These are phyloP conservation scores for Menidia menidia DNA, from an alignment of 2,797 vertebrate genomes.

Conservation along the genomic window DNA sequence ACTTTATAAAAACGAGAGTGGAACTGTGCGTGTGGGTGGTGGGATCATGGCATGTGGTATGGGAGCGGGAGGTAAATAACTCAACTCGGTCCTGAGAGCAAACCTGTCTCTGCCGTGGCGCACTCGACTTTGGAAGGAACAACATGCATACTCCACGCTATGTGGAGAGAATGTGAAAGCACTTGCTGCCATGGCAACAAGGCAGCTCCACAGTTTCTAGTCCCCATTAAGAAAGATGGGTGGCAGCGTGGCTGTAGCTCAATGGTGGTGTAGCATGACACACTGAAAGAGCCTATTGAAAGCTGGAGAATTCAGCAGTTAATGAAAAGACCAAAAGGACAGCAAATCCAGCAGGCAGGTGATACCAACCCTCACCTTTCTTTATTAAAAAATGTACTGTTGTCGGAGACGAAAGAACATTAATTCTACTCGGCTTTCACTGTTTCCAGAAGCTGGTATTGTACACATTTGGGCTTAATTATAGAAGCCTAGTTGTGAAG, in stretches of 20 bases:
- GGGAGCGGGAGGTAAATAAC: slow-evolving; percentile 62
- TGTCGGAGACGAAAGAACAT: slow-evolving; percentile 16
- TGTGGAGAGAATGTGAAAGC: slow-evolving; percentile 84
- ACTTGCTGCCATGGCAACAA: slow-evolving; percentile 85
- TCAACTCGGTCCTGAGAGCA: slow-evolving; percentile 54
- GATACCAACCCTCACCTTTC: slow-evolving; percentile 51
- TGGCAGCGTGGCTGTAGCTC: slow-evolving; percentile 72
- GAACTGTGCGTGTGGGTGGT: slow-evolving; percentile 43
- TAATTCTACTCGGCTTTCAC: slow-evolving; percentile 15
- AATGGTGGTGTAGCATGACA: slow-evolving; percentile 78
- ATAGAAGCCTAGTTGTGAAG: slow-evolving; percentile 19
- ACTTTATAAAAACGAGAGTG: slow-evolving; percentile 37
- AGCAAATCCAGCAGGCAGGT: slow-evolving; percentile 59
- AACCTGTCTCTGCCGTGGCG: slow-evolving; percentile 63
- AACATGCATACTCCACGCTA: slow-evolving; percentile 70
- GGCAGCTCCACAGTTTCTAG: slow-evolving; percentile 80
- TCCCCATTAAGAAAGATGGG: slow-evolving; percentile 81
- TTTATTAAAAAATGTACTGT: slow-evolving; percentile 3
- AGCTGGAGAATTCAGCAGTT: slow-evolving; percentile 68
- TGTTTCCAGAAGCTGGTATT: slow-evolving; percentile 9
- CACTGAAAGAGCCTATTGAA: slow-evolving; percentile 79
- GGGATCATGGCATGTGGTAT: slow-evolving; percentile 58
- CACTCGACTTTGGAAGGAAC: slow-evolving; percentile 62
- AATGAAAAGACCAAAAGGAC: slow-evolving; percentile 66
- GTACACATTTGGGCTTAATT: slow-evolving; percentile 2